A percentile compares a stretch with the other conserved stretches of the same genome.
Conservation (phyloP, 2,888 invertebrate genomes). For the Polia nebulosa region DNA sequence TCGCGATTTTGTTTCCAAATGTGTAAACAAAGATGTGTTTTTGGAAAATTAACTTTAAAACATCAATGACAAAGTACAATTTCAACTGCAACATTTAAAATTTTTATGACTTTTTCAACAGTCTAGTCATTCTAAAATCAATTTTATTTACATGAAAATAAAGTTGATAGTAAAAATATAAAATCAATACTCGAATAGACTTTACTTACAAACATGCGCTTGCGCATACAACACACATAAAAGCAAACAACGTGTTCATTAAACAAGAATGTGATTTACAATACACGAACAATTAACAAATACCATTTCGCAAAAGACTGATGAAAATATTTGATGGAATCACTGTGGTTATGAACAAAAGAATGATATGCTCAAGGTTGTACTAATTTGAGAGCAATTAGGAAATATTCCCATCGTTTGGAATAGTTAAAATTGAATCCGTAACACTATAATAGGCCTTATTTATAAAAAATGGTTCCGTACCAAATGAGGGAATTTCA, state of each 20-base stretch:
- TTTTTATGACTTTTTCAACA: slow-evolving; percentile 1
- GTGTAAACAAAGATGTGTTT: background rate
- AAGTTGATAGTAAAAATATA: background rate
- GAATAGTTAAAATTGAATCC: slow-evolving; percentile 9
- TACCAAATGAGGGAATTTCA: too few species aligned
- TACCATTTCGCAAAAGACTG: slow-evolving; percentile 70
- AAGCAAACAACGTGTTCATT: slow-evolving; percentile 72
- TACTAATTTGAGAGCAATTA: slow-evolving; percentile 27
- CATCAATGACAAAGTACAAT: background rate
- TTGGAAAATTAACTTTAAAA: background rate
- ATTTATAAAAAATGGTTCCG: too few species aligned
- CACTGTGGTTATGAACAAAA: slow-evolving; percentile 44
- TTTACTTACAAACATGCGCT: slow-evolving; percentile 31
- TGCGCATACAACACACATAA: slow-evolving; percentile 53
- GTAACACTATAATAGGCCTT: too few species aligned
- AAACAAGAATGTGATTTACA: slow-evolving; percentile 77
- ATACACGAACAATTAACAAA: slow-evolving; percentile 68
- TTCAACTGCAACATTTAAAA: background rate
- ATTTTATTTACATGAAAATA: background rate
- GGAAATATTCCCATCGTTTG: slow-evolving; percentile 39
- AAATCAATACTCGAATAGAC: background rate
- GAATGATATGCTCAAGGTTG: slow-evolving; percentile 31
- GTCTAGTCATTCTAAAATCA: background rate
- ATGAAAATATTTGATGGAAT: slow-evolving; percentile 61
- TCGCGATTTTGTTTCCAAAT: slow-evolving; percentile 2